Conservation (phyloP, 1,140 invertebrate genomes). For the Megathymus violae region DNA sequence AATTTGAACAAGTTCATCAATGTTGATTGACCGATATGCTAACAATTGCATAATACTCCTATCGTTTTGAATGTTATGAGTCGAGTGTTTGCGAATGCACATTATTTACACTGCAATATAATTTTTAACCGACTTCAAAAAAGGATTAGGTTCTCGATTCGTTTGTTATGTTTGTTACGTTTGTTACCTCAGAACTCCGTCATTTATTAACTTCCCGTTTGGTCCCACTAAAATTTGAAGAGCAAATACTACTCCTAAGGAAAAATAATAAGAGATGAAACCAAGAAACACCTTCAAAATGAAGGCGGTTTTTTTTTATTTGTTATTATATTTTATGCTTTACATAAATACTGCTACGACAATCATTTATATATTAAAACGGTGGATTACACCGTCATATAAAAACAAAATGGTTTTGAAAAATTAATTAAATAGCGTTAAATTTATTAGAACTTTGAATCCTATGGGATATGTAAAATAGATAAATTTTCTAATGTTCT, state of each 20-base stretch:
- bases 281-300: too few species aligned
- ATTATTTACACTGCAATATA: too few species aligned
- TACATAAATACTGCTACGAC: background rate
- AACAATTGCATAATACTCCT: slow-evolving; percentile 30
- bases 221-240: too few species aligned
- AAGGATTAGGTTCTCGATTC: too few species aligned
- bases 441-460: slow-evolving; percentile 1
- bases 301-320: too few species aligned
- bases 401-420: background rate
- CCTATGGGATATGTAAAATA: slow-evolving; percentile 13
- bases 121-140: too few species aligned
- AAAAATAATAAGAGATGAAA: too few species aligned
- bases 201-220: too few species aligned
- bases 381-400: background rate
- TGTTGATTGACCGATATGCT: slow-evolving; percentile 30
- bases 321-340: background rate
- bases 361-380: background rate
- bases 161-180: too few species aligned
- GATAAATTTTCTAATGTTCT: background rate
- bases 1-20: slow-evolving; percentile 35
- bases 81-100: background rate
- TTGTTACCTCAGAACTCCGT: too few species aligned
- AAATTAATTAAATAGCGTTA: slow-evolving; percentile 2
- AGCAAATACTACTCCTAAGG: too few species aligned
- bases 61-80: slow-evolving; percentile 5